phyloP scores from a whole-genome alignment of 2,797 vertebrate species.

The Oreochromis grahami region DNA sequence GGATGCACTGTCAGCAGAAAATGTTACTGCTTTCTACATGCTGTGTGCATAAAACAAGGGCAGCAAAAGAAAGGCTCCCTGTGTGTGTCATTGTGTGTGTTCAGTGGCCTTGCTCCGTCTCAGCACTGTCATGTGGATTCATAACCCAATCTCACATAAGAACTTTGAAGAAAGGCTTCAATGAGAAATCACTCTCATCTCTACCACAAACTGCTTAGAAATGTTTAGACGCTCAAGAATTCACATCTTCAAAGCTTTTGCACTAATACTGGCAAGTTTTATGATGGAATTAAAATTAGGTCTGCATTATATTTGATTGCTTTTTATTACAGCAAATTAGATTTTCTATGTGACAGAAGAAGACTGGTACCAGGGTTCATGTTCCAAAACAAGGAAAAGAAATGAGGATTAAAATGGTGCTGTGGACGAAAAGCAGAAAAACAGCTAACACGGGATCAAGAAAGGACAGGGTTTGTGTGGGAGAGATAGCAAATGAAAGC shows the following conservation, averaged over 20 bases:
- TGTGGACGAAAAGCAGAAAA: not conserved
- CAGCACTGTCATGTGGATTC: conserved; percentile 65
- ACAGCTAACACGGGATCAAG: not conserved
- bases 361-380: not conserved
- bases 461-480: not conserved
- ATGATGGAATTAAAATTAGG: not conserved
- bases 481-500: not conserved
- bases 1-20: conserved; percentile 61
- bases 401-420: not conserved
- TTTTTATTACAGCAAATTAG: not conserved
- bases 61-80: not conserved
- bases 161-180: conserved; percentile 38
- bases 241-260: not conserved
- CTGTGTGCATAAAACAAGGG: conserved; percentile 31
- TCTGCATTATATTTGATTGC: not conserved
- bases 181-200: conserved; percentile 20
- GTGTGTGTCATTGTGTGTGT: not conserved
- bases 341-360: not conserved
- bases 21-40: conserved; percentile 30
- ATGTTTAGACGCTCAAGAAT: conserved; percentile 12
- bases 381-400: not conserved
- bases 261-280: not conserved
- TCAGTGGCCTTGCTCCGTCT: conserved; percentile 53
- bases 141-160: conserved; percentile 62
- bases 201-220: conserved; percentile 10